phyloP scores from a whole-genome alignment of 2,797 vertebrate genomes.

The Vireo griseus region DNA sequence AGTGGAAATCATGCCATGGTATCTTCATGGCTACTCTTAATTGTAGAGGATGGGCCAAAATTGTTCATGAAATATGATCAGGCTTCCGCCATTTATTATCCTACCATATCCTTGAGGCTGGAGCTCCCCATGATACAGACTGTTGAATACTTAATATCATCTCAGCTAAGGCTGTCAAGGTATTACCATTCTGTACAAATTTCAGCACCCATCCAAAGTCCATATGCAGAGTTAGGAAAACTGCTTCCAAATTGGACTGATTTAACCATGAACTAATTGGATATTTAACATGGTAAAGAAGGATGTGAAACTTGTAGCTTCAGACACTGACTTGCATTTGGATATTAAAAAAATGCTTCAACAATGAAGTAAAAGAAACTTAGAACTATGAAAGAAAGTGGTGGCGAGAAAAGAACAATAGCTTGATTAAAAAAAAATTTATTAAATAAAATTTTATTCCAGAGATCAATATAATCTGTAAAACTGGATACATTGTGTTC shows the following conservation, averaged over 20 bases:
- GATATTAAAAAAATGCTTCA: neutral
- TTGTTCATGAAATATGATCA: neutral
- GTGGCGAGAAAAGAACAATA: neutral
- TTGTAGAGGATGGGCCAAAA: neutral
- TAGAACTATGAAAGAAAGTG: neutral
- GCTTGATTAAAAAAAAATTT: neutral
- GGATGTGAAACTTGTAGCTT: neutral
- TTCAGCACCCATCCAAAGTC: neutral
- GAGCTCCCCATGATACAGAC: neutral
- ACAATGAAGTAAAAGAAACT: neutral
- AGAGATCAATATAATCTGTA: neutral
- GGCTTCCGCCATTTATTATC: neutral
- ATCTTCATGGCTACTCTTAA: neutral
- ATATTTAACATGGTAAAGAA: neutral
- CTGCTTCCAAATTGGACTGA: neutral
- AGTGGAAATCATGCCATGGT: neutral
- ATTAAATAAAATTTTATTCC: slow-evolving; percentile 37
- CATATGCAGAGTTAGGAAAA: neutral
- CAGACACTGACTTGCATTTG: neutral
- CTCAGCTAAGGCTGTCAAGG: neutral
- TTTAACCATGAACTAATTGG: neutral
- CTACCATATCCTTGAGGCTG: neutral
- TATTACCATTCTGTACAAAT: neutral
- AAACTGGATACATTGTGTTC: neutral
- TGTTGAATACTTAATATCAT: neutral